These are phyloP conservation scores for Panagrolaimus sp. DNA, from an alignment of 1,140 invertebrate species.

Conservation along the genomic window DNA sequence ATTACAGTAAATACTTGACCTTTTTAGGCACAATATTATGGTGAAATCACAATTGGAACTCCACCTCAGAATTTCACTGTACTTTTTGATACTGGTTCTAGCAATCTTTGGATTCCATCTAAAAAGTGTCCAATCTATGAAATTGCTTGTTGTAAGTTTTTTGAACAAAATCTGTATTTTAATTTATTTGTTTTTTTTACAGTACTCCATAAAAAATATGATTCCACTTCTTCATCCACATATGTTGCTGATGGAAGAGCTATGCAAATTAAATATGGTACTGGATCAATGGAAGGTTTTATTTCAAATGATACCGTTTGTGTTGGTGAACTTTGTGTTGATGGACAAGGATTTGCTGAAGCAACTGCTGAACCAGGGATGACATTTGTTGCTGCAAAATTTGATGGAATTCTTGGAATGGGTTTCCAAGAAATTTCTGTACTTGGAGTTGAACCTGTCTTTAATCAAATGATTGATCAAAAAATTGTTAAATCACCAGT, in stretches of 20 bases:
- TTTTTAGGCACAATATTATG: conserved; percentile 94
- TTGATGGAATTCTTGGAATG: conserved; percentile 93
- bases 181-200: conserved; percentile 27
- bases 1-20: conserved; percentile 24
- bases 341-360: conserved; percentile 85
- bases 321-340: conserved; percentile 53
- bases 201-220: conserved; percentile 91
- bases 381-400: conserved; percentile 88
- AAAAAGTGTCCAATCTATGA: conserved; percentile 85
- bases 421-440: conserved; percentile 76
- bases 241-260: conserved; percentile 81
- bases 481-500: conserved; percentile 71
- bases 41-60: conserved; percentile 80
- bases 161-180: conserved; percentile 40
- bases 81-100: conserved; percentile 92
- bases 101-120: conserved; percentile 96
- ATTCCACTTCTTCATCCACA: conserved; percentile 74
- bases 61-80: conserved; percentile 88
- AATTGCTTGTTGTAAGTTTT: conserved; percentile 81
- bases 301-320: conserved; percentile 65
- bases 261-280: conserved; percentile 89
- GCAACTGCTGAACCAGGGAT: conserved; percentile 78
- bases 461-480: conserved; percentile 87
- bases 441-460: conserved; percentile 68
- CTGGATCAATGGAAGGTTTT: conserved; percentile 87